A percentile compares a stretch with the other conserved stretches of the same genome.
These are phyloP conservation scores for Eristalinus aeneus DNA, from an alignment of 2,888 invertebrate genomes.

Conservation along the genomic window DNA sequence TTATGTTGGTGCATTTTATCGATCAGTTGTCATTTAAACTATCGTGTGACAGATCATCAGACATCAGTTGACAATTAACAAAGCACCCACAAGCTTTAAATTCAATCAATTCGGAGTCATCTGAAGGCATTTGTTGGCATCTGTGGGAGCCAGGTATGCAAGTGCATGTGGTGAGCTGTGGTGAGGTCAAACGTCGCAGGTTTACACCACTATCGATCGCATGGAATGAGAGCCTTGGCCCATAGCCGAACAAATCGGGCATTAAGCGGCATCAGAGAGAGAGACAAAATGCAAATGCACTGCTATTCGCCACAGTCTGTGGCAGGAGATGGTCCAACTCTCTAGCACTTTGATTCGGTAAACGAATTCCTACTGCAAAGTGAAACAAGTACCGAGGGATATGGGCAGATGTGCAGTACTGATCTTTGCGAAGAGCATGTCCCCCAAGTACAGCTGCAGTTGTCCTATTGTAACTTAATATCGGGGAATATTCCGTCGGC, in stretches of 20 bases:
- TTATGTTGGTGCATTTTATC: too few species aligned
- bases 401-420: conserved; percentile 52
- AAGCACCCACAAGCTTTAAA: neutral
- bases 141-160: neutral
- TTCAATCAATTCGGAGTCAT: neutral
- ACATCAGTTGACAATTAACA: neutral
- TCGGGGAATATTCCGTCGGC: conserved; percentile 53
- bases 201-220: neutral
- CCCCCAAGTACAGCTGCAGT: conserved; percentile 31
- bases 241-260: neutral
- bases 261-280: conserved; percentile 9
- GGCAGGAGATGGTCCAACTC: conserved; percentile 42
- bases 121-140: neutral
- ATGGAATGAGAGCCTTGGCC: conserved; percentile 12
- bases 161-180: conserved; percentile 8
- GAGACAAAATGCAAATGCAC: conserved; percentile 40
- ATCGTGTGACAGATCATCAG: neutral
- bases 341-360: conserved; percentile 3
- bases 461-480: conserved; percentile 64
- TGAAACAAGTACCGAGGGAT: neutral
- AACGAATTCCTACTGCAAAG: conserved; percentile 7
- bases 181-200: conserved; percentile 39
- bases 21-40: neutral
- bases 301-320: conserved; percentile 25
- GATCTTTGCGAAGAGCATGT: conserved; percentile 27